Percentiles rank a stretch among this genome's conserved stretches.
Conservation (phyloP, 2,888 invertebrate species). For the Heteromyza rotundicornis region DNA sequence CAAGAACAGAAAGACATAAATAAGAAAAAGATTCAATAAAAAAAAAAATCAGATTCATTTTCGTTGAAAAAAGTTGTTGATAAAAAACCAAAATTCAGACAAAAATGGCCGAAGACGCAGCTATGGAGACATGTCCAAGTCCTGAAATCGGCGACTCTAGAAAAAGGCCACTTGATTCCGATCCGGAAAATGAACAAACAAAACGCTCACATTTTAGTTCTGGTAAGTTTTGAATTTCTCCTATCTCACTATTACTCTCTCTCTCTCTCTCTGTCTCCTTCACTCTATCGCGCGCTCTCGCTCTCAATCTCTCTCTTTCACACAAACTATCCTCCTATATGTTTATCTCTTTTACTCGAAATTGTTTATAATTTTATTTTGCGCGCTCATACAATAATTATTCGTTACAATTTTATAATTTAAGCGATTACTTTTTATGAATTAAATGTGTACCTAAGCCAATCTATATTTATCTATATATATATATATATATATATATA, state of each 20-base stretch:
- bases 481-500: no score
- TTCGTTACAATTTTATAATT: slow-evolving; percentile 2
- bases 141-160: slow-evolving; percentile 88
- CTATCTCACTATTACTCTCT: slow-evolving; percentile 24
- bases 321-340: background rate
- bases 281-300: slow-evolving; percentile 22
- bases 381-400: slow-evolving; percentile 3
- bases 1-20: slow-evolving; percentile 14
- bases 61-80: slow-evolving; percentile 24
- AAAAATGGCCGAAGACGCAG: slow-evolving; percentile 87
- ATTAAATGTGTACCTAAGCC: background rate
- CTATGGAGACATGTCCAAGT: slow-evolving; percentile 93
- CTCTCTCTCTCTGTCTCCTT: slow-evolving; percentile 14
- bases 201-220: slow-evolving; percentile 91
- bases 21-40: background rate
- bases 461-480: background rate
- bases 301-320: no score
- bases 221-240: slow-evolving; percentile 68
- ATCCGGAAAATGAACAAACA: slow-evolving; percentile 86
- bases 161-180: slow-evolving; percentile 84
- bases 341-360: background rate
- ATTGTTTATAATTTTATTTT: background rate
- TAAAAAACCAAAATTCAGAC: slow-evolving; percentile 49
- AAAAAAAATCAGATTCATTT: slow-evolving; percentile 14
- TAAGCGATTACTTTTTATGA: background rate